phyloP scores from a whole-genome alignment of 2,888 invertebrate species.

The Zygogramma bicolorata region DNA sequence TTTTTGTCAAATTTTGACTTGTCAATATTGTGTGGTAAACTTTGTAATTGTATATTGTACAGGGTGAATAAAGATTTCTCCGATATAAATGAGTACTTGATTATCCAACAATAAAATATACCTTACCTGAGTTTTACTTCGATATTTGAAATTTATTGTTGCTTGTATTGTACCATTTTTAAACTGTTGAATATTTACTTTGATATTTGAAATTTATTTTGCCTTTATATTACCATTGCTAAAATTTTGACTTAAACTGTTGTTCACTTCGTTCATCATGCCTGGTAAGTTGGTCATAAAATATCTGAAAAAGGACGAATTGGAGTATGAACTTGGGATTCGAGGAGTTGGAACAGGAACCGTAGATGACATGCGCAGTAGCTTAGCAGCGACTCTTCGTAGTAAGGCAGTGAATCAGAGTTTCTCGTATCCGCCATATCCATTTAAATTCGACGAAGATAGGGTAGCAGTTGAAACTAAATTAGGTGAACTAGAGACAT shows the following conservation, averaged over 20 bases:
- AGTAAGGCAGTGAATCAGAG: neutral
- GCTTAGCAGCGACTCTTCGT: neutral
- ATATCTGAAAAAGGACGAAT: neutral
- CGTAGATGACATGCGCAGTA: too few relatives aligned
- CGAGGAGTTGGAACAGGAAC: too few relatives aligned
- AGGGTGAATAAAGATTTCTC: neutral
- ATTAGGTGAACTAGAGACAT: too few relatives aligned
- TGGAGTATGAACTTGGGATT: neutral
- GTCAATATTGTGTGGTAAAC: too few relatives aligned
- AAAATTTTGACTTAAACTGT: neutral
- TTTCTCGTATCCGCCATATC: too few relatives aligned
- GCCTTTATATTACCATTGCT: neutral
- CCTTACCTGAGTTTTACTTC: neutral
- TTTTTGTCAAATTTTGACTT: too few relatives aligned
- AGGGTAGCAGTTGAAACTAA: too few relatives aligned
- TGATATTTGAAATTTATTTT: neutral
- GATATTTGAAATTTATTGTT: too few relatives aligned
- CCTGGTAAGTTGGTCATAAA: neutral
- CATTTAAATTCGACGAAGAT: too few relatives aligned
- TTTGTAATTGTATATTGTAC: neutral
- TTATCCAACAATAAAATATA: neutral
- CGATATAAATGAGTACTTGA: neutral
- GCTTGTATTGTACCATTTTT: too few relatives aligned
- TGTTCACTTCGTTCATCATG: too few relatives aligned
- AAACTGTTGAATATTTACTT: too few relatives aligned